Evolutionary conservation across 2,113 vertebrate genomes (phyloP).

Genomic region (Cyanistes caeruleus): DNA sequence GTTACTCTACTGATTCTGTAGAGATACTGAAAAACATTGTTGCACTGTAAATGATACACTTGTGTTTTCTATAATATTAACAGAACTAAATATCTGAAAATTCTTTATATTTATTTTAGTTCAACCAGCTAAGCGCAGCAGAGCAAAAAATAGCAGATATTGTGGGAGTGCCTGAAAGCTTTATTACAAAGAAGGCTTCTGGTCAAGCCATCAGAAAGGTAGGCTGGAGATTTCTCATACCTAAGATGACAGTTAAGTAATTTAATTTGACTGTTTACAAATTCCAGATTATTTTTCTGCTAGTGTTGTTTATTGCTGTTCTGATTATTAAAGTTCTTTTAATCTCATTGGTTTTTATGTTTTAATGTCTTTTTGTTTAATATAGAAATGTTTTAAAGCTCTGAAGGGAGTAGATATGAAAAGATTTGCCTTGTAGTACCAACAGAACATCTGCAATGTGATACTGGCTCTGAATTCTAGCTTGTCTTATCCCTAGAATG

Average conservation of each 20-base stretch:
- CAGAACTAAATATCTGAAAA: neutral
- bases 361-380: neutral
- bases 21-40: neutral
- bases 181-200: conserved; percentile 87
- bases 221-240: neutral
- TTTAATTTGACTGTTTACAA: neutral
- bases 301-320: neutral
- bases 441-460: neutral
- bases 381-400: neutral
- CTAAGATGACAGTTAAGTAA: neutral
- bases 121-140: conserved; percentile 80
- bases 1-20: neutral
- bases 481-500: conserved; percentile 73
- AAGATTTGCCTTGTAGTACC: neutral
- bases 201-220: conserved; percentile 92
- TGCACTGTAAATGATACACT: neutral
- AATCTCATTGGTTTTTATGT: neutral
- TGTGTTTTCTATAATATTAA: neutral
- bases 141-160: conserved; percentile 86
- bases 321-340: neutral
- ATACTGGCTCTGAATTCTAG: neutral
- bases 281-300: neutral
- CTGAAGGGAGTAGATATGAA: neutral
- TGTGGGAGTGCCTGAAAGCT: conserved; percentile 91
- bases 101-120: conserved; percentile 72